Conservation (phyloP, 2,113 vertebrate species). For the Scortum barcoo region DNA sequence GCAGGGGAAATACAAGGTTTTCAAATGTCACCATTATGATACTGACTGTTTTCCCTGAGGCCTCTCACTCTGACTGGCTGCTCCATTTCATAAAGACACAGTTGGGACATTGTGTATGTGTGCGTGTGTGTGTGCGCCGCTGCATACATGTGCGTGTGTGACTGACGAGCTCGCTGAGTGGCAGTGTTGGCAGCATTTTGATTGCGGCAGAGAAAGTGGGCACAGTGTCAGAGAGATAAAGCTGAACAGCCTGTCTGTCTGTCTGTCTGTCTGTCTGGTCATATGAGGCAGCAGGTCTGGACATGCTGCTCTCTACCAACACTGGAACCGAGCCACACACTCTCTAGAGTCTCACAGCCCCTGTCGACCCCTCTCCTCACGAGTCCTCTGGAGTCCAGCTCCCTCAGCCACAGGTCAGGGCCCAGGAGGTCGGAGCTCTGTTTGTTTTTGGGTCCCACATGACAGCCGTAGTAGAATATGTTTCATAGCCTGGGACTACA, state of each 20-base stretch:
- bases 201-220: neutral
- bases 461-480: slow-evolving; percentile 17
- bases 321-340: slow-evolving; percentile 46
- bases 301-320: slow-evolving; percentile 47
- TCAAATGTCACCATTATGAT: too few relatives aligned
- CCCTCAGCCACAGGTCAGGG: slow-evolving; percentile 12
- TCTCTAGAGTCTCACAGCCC: slow-evolving; percentile 37
- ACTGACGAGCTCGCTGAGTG: slow-evolving; percentile 24
- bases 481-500: slow-evolving; percentile 25
- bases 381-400: slow-evolving; percentile 24
- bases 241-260: too few relatives aligned
- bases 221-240: slow-evolving; percentile 6
- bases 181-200: slow-evolving; percentile 2
- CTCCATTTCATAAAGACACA: too few relatives aligned
- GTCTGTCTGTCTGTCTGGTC: slow-evolving; percentile 15
- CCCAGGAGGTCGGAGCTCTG: neutral
- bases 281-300: slow-evolving; percentile 57
- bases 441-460: slow-evolving; percentile 32
- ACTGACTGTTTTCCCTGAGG: too few relatives aligned
- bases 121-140: too few relatives aligned
- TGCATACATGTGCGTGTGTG: neutral
- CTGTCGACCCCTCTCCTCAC: slow-evolving; percentile 15
- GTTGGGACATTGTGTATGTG: too few relatives aligned
- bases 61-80: too few relatives aligned
- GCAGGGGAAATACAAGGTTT: too few relatives aligned